Evolutionary conservation across 2,113 vertebrate species (phyloP).

Genomic region (Sarotherodon lohbergeri): DNA sequence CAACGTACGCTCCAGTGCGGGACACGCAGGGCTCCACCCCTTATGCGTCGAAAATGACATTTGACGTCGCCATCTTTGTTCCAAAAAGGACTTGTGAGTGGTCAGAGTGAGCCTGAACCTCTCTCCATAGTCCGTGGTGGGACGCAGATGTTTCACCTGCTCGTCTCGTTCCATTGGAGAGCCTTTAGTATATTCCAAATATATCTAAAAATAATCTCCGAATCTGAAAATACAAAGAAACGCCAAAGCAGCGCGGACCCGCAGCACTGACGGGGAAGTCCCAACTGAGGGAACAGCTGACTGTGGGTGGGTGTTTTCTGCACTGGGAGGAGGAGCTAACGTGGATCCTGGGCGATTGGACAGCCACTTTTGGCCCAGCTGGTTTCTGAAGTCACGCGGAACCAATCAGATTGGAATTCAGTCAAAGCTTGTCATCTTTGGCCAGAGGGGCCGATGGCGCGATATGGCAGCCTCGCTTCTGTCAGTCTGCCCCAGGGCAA

Average conservation of each 20-base stretch:
- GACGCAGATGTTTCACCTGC: neutral
- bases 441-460: too few relatives aligned
- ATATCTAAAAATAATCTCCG: neutral
- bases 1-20: fast-evolving
- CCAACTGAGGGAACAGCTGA: neutral
- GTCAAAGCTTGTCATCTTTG: neutral
- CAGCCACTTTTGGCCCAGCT: fast-evolving
- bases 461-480: too few relatives aligned
- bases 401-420: neutral
- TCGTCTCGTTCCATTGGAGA: neutral
- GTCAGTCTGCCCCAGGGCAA: too few relatives aligned
- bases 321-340: neutral
- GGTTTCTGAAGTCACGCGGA: neutral
- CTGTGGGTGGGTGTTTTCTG: neutral
- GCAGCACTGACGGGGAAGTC: neutral
- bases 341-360: neutral
- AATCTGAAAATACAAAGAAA: neutral
- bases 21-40: neutral
- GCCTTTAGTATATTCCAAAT: neutral
- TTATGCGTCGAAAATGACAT: neutral
- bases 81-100: fast-evolving
- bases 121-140: fast-evolving
- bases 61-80: neutral
- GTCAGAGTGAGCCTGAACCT: neutral
- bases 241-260: neutral